Evolutionary conservation across 2,888 invertebrate genomes (phyloP).

Genomic region (Orthonychiurus folsomi): DNA sequence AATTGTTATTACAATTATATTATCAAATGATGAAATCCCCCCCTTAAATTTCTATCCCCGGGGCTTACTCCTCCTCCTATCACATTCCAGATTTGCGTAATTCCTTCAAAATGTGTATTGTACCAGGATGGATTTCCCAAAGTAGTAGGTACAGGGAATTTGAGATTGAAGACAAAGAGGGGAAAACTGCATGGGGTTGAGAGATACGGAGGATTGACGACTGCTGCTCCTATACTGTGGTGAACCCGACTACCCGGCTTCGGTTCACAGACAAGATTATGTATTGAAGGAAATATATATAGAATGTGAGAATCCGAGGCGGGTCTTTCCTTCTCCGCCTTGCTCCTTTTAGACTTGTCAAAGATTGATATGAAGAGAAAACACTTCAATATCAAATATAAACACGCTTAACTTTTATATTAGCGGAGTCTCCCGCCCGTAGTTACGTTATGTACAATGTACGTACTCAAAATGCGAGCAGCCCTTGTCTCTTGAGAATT

Average conservation of each 20-base stretch:
- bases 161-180: background rate
- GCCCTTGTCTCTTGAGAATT: too few relatives aligned
- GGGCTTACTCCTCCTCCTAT: too few relatives aligned
- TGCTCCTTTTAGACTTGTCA: slow-evolving; percentile 10
- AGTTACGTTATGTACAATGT: too few relatives aligned
- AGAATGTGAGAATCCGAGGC: background rate
- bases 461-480: too few relatives aligned
- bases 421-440: background rate
- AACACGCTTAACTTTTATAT: slow-evolving; percentile 1
- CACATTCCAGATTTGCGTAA: background rate
- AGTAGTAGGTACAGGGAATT: background rate
- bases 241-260: too few relatives aligned
- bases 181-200: background rate
- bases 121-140: background rate
- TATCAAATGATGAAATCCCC: too few relatives aligned
- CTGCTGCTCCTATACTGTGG: too few relatives aligned
- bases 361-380: slow-evolving; percentile 11
- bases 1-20: too few relatives aligned
- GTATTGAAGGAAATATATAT: background rate
- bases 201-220: too few relatives aligned
- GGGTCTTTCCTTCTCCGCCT: background rate
- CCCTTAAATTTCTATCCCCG: too few relatives aligned
- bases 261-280: background rate
- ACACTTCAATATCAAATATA: slow-evolving; percentile 2
- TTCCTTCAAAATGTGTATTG: background rate